phyloP scores from a whole-genome alignment of 1,140 invertebrate species.

The Aricia agestis region DNA sequence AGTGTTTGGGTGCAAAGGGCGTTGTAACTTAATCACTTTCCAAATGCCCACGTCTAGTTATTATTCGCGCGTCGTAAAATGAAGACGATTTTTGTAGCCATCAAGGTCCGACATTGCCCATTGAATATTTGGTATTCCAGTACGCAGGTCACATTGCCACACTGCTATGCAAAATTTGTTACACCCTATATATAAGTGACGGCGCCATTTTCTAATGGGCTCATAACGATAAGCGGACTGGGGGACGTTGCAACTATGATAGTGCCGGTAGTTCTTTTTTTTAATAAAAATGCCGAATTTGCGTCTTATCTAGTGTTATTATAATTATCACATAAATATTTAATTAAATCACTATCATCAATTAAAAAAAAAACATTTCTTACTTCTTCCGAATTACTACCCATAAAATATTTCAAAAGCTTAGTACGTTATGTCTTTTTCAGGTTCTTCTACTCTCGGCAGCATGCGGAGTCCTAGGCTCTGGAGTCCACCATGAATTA shows the following conservation, averaged over 20 bases:
- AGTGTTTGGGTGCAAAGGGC: background rate
- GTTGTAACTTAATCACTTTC: constrained; percentile 44
- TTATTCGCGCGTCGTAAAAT: constrained; percentile 69
- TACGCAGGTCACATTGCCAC: constrained; percentile 62
- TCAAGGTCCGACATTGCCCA: constrained; percentile 70
- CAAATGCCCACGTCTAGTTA: constrained; percentile 49
- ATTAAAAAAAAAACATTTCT: no score
- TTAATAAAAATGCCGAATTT: constrained; percentile 16
- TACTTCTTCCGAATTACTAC: background rate
- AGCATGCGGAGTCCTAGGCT: constrained; percentile 42
- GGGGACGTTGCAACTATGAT: constrained; percentile 47
- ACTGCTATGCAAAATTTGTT: constrained; percentile 73
- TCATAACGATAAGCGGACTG: constrained; percentile 62
- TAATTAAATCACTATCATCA: no score
- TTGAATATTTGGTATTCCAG: constrained; percentile 69
- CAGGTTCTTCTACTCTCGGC: constrained; percentile 48
- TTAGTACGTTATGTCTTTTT: constrained; percentile 27
- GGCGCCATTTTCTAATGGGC: constrained; percentile 56
- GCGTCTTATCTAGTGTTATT: no score
- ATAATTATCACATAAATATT: no score
- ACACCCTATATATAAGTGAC: constrained; percentile 72
- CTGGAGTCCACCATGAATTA: constrained; percentile 38
- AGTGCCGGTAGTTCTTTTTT: constrained; percentile 46
- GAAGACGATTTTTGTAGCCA: constrained; percentile 72
- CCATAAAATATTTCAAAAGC: background rate